Base-by-base conservation (phyloP, 2,888 invertebrate genomes). In the Leptopilina myrica region DNA sequence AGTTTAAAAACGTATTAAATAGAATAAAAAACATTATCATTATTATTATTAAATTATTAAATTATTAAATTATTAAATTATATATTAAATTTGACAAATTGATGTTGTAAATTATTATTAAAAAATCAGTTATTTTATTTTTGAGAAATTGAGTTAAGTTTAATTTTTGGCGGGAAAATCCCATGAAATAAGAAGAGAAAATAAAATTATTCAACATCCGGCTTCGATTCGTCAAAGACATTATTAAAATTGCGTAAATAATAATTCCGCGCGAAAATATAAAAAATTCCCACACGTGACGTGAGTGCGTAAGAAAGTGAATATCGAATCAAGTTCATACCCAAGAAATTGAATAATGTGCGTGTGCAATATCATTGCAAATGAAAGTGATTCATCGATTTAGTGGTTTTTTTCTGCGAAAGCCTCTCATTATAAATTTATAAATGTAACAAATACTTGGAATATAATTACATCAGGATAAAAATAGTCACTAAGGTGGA, bases 171-270 rank as follows among this genome's bases (percentile, higher is more conserved):
- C 20, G 7, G 20, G 20, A 20, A 20, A 20, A 73, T 33, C n/a
- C 56, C 9, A 26, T 5, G 11, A 49, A 62, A 11, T 53, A 8
- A 33, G 9, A 77, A 78, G 64, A 40, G 78, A 67, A 76, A 67
- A n/a, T 69, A 49, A 7, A 53, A 5, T 73, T 8, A 66, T 66
- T 43, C 12, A 79, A 79, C 67, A 87, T 88, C 84, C 83, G 83
- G 75, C 78, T 83, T 86, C 83, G 87, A 87, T 84, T 87, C 86
- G 86, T 82, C 80, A 76, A 77, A 78, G 66, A 77, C 43, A 43
- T 43, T 43, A 43, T 43, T 80, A 11, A 11, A 20, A 49, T 87
- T 86, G 84, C 85, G 83, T 81, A 84, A 84, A 83, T 49, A 11
- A 49, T 49, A 49, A 49, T 49, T 12, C 49, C 49, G 77, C 73